Base-by-base conservation (phyloP, 2,113 vertebrate species). In the Xiphorhynchus elegans region DNA sequence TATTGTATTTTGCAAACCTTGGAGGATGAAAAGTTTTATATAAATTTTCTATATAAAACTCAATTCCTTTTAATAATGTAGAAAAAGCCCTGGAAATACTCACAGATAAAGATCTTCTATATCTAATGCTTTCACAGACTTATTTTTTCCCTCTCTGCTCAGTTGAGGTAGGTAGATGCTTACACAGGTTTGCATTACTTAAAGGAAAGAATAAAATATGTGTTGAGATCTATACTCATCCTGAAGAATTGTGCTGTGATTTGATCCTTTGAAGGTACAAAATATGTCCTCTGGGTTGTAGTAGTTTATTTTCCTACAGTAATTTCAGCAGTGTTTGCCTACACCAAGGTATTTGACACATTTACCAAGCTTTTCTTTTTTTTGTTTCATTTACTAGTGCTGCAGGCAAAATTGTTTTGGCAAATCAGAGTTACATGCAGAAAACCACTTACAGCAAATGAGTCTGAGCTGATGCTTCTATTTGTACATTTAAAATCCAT, bases 321-420 rank as follows among this genome's bases (percentile, higher is more conserved):
- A 85, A 79, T 92, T 70, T 92, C 63, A 79, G 25, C 66, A 95
- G n/a, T 64, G 56, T 95, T 95, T 82, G 49, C 44, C 58, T 82
- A n/a, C 84, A 89, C 40, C 53, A 46, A 95, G 44, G 40, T 79
- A 93, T 79, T 60, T 79, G 69, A 95, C 66, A 76, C 62, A 79
- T 94, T 84, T 84, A 79, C 56, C 31, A 89, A 79, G 53, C 17
- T 82, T 95, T 88, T 74, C 8, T 68, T 75, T 47, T 47, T 53
- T 62, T 13, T 31, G 8, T 90, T 95, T 92, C 42, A 52, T 80
- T 90, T 84, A 64, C 44, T 52, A 69, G 23, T 49, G 74, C 87
- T 89, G 33, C 49, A 87, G 81, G 81, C 66, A 84, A 93, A 89
- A 84, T 62, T 9, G 2, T 87, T 96, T 93, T 87, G 53, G 58